Evolutionary conservation across 2,113 vertebrate genomes (phyloP), one percentile per base, ranked within the genome.

Genomic region (Sitta europaea): DNA sequence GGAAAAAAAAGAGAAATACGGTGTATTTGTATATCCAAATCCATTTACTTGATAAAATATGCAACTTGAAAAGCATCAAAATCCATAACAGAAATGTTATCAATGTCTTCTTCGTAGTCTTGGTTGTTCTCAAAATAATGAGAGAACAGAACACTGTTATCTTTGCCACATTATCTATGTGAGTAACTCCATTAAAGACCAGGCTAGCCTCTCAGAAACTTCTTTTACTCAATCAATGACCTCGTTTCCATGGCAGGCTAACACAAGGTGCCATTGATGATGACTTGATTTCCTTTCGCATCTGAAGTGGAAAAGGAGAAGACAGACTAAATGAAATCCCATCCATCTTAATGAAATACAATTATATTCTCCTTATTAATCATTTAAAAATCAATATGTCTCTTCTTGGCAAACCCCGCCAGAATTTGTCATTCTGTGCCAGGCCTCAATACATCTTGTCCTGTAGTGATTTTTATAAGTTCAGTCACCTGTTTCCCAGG

Each of bases 331-430:
- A 99, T 99, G 99, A 99, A 99, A 99, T 98, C 98, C 98, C 99
- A 99, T 99, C 99, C 99, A 99, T 99, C 99, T 99, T 99, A 99
- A 99, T 99, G 99, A 99, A 99, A 99, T 99, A 99, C 99, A 99
- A 99, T 99, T 99, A 99, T 99, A 99, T 99, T 99, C 99, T 99
- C 98, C 99, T 99, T 99, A 99, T 99, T 99, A 99, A 99, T 99
- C 99, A 99, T 99, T 99, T 99, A 99, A 99, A 99, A 99, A 99
- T 99, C 99, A 99, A 99, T 99, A 99, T 98, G 98, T 99, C 99
- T 99, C 98, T 99, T 99, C 98, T 98, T 98, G 97, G 98, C 98
- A 98, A 98, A 98, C 98, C 98, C 98, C 94, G 95, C 98, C 98
- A 98, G 99, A 98, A 99, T 99, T 99, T 99, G 99, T 99, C 99